These are phyloP conservation scores for Dysmachus trigonus DNA, from an alignment of 2,888 invertebrate genomes.

Conservation along the genomic window DNA sequence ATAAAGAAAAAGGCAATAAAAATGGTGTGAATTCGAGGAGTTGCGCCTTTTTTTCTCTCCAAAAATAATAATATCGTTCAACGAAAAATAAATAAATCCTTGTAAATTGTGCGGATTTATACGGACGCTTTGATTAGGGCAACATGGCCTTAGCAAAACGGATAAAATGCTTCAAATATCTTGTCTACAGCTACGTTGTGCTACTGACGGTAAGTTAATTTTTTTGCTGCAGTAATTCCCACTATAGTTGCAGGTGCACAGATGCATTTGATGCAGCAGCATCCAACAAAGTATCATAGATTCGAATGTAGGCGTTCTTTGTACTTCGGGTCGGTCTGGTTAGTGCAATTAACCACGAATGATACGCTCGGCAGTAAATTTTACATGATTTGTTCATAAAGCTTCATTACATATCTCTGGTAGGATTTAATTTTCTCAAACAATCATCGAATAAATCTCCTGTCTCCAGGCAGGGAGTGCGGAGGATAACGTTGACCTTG, in stretches of 20 bases:
- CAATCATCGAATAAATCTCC: background rate
- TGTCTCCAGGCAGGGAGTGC: background rate
- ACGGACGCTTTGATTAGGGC: constrained; percentile 16
- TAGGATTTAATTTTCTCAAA: too few species aligned
- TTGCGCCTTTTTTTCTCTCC: background rate
- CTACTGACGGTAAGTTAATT: constrained; percentile 62
- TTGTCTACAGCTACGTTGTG: constrained; percentile 64
- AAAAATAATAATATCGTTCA: background rate
- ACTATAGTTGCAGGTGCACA: background rate
- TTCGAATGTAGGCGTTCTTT: background rate
- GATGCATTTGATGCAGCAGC: background rate
- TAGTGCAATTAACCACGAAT: background rate
- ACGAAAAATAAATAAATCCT: too few species aligned
- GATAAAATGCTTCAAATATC: constrained; percentile 64
- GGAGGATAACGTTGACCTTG: constrained; percentile 14
- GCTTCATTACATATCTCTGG: too few species aligned
- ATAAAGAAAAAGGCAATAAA: background rate
- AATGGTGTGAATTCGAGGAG: constrained; percentile 15
- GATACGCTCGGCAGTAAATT: background rate
- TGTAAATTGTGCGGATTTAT: background rate
- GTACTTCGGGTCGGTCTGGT: background rate
- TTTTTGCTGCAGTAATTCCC: background rate
- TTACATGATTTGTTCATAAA: background rate
- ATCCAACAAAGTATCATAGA: background rate
- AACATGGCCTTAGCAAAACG: constrained; percentile 62